A percentile compares a stretch with the other conserved stretches of the same genome.
Evolutionary conservation across 1,140 invertebrate genomes (phyloP).

Genomic region (Diploscapter pachys): DNA sequence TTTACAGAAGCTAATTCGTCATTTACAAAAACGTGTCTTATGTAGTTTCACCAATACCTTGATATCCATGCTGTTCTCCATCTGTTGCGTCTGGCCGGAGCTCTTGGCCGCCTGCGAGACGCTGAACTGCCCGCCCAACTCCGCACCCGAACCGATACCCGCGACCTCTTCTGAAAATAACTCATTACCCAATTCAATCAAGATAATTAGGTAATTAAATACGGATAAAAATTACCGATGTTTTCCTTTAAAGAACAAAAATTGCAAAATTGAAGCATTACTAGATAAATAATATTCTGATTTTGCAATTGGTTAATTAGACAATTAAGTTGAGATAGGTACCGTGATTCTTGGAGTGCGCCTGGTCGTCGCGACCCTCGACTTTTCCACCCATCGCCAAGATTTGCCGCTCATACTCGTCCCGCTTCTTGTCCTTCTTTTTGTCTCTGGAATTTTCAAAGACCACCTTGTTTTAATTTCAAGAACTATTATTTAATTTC

Average conservation of each 20-base stretch:
- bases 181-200: background rate
- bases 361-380: constrained; percentile 60
- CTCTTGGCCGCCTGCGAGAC: constrained; percentile 85
- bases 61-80: constrained; percentile 94
- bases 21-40: background rate
- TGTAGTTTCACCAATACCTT: constrained; percentile 69
- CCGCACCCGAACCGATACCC: constrained; percentile 66
- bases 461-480: background rate
- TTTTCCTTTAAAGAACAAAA: background rate
- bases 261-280: constrained; percentile 70
- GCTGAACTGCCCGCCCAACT: constrained; percentile 87
- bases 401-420: constrained; percentile 84
- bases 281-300: constrained; percentile 66
- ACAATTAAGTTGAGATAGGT: background rate
- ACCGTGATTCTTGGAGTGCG: constrained; percentile 73
- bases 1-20: too few species aligned
- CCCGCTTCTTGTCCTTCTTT: constrained; percentile 82
- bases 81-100: constrained; percentile 74
- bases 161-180: constrained; percentile 16
- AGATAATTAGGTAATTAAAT: background rate
- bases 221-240: background rate
- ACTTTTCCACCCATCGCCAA: constrained; percentile 68
- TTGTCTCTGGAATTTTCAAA: constrained; percentile 71
- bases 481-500: background rate
- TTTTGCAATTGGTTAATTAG: background rate